These are phyloP conservation scores for Hirtodrosophila cameraria DNA, from an alignment of 2,888 invertebrate species.

Conservation along the genomic window DNA sequence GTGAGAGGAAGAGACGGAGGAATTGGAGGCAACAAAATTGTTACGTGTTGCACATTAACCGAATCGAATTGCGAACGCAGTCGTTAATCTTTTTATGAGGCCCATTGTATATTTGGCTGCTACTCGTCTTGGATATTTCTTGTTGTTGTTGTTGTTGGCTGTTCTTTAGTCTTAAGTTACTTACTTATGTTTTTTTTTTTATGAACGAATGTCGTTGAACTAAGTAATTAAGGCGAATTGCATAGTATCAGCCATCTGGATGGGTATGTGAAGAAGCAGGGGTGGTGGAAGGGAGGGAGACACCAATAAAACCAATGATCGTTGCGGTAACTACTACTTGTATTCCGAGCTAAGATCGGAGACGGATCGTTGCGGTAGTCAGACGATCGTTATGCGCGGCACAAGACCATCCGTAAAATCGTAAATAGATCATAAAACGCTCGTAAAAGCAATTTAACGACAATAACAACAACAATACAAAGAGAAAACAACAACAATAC, in stretches of 20 bases:
- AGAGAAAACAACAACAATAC: too few relatives aligned
- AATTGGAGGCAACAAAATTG: conserved; percentile 49
- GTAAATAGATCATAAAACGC: conserved; percentile 84
- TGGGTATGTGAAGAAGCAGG: conserved; percentile 28
- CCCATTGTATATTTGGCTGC: conserved; percentile 38
- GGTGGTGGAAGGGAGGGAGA: too few relatives aligned
- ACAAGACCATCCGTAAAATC: conserved; percentile 78
- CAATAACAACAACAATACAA: conserved; percentile 47
- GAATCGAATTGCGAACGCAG: conserved; percentile 47
- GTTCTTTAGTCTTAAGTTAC: conserved; percentile 26
- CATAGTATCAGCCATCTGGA: conserved; percentile 8
- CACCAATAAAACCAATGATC: conserved; percentile 50
- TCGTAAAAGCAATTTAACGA: conserved; percentile 82
- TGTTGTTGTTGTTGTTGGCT: conserved; percentile 35
- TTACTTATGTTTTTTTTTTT: conserved; percentile 20
- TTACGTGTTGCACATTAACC: conserved; percentile 52
- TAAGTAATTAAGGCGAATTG: conserved; percentile 57
- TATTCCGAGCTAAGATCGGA: background rate
- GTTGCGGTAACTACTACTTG: conserved; percentile 7
- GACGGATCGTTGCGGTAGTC: conserved; percentile 48
- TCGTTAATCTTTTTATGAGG: conserved; percentile 57
- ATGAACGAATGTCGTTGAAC: conserved; percentile 53
- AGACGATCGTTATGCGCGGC: conserved; percentile 64
- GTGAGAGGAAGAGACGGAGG: too few relatives aligned
- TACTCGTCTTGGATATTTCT: too few relatives aligned